Percentiles rank a stretch among this genome's conserved stretches.
Evolutionary conservation across 2,113 vertebrate genomes (phyloP).

Genomic region (Girardinichthys multiradiatus): DNA sequence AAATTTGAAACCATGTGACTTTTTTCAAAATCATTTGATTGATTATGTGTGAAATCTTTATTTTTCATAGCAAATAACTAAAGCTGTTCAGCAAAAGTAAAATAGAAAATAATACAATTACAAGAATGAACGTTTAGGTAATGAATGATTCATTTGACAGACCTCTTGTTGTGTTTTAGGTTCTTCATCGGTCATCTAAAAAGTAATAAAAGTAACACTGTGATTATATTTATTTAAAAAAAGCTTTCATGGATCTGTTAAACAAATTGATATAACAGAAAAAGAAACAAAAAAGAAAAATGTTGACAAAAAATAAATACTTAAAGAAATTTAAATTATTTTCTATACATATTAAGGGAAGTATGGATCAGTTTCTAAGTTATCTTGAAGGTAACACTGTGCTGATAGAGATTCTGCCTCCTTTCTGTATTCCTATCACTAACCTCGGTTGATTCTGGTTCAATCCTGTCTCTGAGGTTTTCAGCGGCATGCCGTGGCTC

Average conservation of each 20-base stretch:
- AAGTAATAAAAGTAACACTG: neutral
- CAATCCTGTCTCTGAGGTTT: constrained; percentile 19
- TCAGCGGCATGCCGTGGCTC: neutral
- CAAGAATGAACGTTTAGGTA: neutral
- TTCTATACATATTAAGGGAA: neutral
- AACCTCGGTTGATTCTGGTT: constrained; percentile 22
- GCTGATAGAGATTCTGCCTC: neutral
- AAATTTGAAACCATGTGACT: too few relatives aligned
- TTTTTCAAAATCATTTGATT: neutral
- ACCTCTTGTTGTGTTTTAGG: constrained; percentile 14
- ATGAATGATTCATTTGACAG: constrained; percentile 5
- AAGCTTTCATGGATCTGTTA: neutral
- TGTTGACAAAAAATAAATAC: too few relatives aligned
- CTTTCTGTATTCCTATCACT: neutral
- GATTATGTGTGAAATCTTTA: neutral
- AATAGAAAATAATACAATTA: neutral
- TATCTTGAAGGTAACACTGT: neutral
- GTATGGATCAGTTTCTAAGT: too few relatives aligned
- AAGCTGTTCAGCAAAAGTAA: neutral
- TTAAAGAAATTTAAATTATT: too few relatives aligned
- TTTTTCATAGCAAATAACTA: neutral
- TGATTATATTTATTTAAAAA: neutral
- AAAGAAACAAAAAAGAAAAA: neutral
- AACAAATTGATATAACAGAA: neutral
- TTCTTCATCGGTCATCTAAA: constrained; percentile 15